Evolutionary conservation across 64 coral and sea anemone genomes (phyloP), one percentile per base, ranked within the genome.

Genomic region (Montipora capricornis): DNA sequence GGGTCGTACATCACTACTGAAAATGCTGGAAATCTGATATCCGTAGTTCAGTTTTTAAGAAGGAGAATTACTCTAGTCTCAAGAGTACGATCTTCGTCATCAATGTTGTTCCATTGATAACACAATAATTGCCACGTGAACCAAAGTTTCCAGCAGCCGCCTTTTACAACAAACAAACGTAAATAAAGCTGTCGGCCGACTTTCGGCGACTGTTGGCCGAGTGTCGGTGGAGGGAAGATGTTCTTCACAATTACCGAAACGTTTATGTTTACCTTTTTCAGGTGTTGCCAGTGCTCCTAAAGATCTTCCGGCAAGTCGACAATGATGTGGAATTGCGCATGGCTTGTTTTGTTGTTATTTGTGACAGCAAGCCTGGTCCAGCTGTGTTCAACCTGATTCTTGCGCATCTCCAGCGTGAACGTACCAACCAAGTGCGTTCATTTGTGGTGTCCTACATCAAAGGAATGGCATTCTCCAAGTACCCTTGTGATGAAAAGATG

Each of bases 391-490:
- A 84, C 81, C 6, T 68, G 60, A 68, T 84, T 49, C 3, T 69
- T 55, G 22, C 47, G 59, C 81, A 84, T 26, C 61, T 84, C 44
- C 47, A 19, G 68, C 64, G 19, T 45, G 81, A 84, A 46, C 60
- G 81, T 13, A 84, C 37, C 81, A 84, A 84, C 44, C 81, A 84
- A 69, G 81, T 84, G 60, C 81, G 81, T 66, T 84, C 81, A 68
- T 84, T 84, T 24, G 81, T 84, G 62, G 61, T 84, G 59, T 84
- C 81, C 61, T 84, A 68, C 60, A 84, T 84, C 81, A 84, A 69
- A 29, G 81, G 81, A 44, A 84, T 84, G 81, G 62, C 81, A 0
- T 49, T 68, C 60, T 84, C 81, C 19, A 84, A n/a, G 19, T 84
- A 84, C 11, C 81, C 81, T 20, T 84, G 81, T 19, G 81, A 84